Base-by-base conservation (phyloP, 2,113 vertebrate species). In the Solea senegalensis region DNA sequence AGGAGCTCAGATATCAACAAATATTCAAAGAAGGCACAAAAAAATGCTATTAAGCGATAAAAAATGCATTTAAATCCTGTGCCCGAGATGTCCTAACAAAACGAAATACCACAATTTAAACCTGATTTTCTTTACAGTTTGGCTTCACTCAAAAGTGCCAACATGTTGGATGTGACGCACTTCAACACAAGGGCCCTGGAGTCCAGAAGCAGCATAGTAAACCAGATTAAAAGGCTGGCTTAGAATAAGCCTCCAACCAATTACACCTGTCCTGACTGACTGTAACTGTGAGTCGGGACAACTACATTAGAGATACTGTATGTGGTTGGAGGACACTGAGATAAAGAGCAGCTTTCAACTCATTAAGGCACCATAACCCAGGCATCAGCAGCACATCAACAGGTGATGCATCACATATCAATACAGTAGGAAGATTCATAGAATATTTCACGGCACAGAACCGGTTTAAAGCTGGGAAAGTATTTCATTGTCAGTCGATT, bases 191-290 rank as follows among this genome's bases (percentile, higher is more conserved):
- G 5, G 46, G 26, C 15, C 4, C 40, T n/a, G 9, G 15, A 39
- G 28, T 70, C 45, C 27, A 46, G 53, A 27, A 57, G 34, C 43
- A 74, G 43, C 51, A 27, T 3, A 54, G 13, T 59, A 57, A 81
- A 74, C 69, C 65, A 55, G 80, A 88, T 87, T 80, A 79, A 57
- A 76, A 34, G 46, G 7, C 7, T n/a, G 40, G 7, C 46, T 54
- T 56, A 60, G 70, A 75, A 67, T 72, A 78, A 85, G 52, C 55
- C 70, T 60, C 41, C 1, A 0, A 51, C 21, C 69, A 81, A 59
- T 84, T 82, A 82, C 80, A 86, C 39, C 68, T 85, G 76, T 59
- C 81, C 60, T 28, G 67, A 27, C 64, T 9, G 28, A 45, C 76
- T 71, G 80, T 26, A 65, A 57, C 56, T 54, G 41, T 21, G 40